Evolutionary conservation across 2,888 invertebrate genomes (phyloP).

Genomic region (Allacma fusca): DNA sequence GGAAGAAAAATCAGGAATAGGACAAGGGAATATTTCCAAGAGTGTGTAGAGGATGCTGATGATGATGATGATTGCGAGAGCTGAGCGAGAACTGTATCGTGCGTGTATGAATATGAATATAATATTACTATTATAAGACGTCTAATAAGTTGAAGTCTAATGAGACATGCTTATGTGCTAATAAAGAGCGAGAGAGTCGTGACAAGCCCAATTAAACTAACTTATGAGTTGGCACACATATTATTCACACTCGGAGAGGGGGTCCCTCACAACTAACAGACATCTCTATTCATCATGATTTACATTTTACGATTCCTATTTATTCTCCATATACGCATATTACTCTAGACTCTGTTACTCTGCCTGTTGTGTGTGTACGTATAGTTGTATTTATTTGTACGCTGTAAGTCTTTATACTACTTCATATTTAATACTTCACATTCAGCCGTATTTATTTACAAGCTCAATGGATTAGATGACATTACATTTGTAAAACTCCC

Average conservation of each 20-base stretch:
- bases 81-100: slow-evolving; percentile 12
- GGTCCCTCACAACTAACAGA: slow-evolving; percentile 43
- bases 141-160: slow-evolving; percentile 44
- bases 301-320: slow-evolving; percentile 41
- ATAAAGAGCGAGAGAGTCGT: slow-evolving; percentile 54
- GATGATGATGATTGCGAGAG: slow-evolving; percentile 20
- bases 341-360: slow-evolving; percentile 12
- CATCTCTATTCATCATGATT: slow-evolving; percentile 42
- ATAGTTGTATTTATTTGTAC: neutral
- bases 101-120: slow-evolving; percentile 28
- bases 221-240: slow-evolving; percentile 47
- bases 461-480: slow-evolving; percentile 48
- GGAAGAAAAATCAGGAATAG: neutral
- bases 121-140: slow-evolving; percentile 39
- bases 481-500: slow-evolving; percentile 44
- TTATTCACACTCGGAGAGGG: slow-evolving; percentile 57
- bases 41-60: neutral
- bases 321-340: slow-evolving; percentile 28
- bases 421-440: too few relatives aligned
- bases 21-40: neutral
- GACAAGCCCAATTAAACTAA: slow-evolving; percentile 60
- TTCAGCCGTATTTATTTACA: slow-evolving; percentile 44
- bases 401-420: too few relatives aligned
- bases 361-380: slow-evolving; percentile 10
- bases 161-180: slow-evolving; percentile 52